Percentiles rank a stretch among this genome's conserved stretches.
Evolutionary conservation across 2,113 vertebrate genomes (phyloP).

Genomic region (Globicephala melas): DNA sequence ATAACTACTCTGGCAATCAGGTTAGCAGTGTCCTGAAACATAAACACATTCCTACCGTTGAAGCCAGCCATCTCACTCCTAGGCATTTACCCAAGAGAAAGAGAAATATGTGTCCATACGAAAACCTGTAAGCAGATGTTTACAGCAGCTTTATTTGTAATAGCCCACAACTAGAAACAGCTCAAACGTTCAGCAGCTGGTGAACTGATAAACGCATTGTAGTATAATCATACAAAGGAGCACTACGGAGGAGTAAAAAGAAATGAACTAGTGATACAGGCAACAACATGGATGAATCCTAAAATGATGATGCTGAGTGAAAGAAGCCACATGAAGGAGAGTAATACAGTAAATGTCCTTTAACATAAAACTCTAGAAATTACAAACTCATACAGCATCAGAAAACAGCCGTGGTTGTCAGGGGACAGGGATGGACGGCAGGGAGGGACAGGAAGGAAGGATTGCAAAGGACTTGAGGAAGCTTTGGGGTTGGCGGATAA

Average conservation of each 20-base stretch:
- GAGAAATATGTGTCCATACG: background rate
- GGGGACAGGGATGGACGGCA: background rate
- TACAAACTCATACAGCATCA: background rate
- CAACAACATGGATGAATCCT: background rate
- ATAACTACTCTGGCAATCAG: background rate
- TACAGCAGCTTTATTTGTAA: background rate
- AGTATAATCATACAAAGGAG: background rate
- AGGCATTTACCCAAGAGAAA: background rate
- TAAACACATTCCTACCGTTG: background rate
- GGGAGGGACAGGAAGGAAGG: background rate
- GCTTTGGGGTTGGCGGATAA: background rate
- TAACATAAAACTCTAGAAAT: background rate
- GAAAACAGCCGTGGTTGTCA: background rate
- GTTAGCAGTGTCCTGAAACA: background rate
- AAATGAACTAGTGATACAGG: fast-evolving
- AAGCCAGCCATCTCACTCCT: background rate
- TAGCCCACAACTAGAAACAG: background rate
- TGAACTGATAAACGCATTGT: background rate
- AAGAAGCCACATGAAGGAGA: background rate
- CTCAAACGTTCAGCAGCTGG: background rate
- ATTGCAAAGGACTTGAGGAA: background rate
- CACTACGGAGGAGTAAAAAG: background rate
- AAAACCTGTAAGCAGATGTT: background rate
- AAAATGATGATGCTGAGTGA: background rate
- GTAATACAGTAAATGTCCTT: background rate